Evolutionary conservation across 2,797 vertebrate genomes (phyloP).

Genomic region (Huso huso): DNA sequence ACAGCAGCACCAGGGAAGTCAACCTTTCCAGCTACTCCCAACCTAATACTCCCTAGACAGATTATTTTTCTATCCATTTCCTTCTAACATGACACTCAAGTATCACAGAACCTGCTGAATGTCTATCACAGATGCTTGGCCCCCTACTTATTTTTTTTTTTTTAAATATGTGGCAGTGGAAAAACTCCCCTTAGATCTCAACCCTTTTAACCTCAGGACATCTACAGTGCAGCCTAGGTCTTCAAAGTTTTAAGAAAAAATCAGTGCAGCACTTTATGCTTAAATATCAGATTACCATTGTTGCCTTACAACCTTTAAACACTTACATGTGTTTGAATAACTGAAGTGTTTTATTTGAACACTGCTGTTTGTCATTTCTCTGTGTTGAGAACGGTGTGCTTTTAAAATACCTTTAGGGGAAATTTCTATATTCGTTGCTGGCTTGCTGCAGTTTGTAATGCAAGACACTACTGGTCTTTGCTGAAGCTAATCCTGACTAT

Average conservation of each 20-base stretch:
- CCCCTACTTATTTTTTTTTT: conserved; percentile 17
- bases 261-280: not conserved
- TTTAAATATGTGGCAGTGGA: not conserved
- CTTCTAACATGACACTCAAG: conserved; percentile 23
- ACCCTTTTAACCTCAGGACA: not conserved
- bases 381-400: too few relatives aligned
- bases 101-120: conserved; percentile 18
- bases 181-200: not conserved
- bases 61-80: conserved; percentile 24
- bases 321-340: conserved; percentile 18
- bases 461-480: too few relatives aligned
- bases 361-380: conserved; percentile 8
- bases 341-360: not conserved
- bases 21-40: conserved; percentile 23
- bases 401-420: not conserved
- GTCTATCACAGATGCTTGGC: conserved; percentile 26
- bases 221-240: not conserved
- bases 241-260: not conserved
- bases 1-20: conserved; percentile 16
- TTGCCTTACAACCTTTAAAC: not conserved
- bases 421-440: not conserved
- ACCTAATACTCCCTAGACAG: conserved; percentile 17
- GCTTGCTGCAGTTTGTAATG: too few relatives aligned
- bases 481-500: too few relatives aligned
- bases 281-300: conserved; percentile 16